These are phyloP conservation scores for Lepidonotus clava DNA, from an alignment of 2,888 invertebrate genomes.

Conservation along the genomic window DNA sequence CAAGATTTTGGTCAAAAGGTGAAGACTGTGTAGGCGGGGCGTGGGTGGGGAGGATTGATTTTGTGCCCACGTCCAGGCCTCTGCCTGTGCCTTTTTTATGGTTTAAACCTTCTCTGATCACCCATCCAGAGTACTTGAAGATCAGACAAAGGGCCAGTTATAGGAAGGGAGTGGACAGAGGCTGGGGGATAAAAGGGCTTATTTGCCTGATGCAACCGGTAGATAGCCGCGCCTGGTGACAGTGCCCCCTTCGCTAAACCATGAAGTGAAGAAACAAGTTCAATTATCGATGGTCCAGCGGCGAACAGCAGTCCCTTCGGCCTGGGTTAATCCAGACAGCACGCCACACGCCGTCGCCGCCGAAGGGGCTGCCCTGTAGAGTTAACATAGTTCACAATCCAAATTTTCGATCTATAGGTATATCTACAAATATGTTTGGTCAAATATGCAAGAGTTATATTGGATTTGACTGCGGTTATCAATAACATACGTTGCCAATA, in stretches of 20 bases:
- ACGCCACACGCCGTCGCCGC: no score
- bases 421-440: no score
- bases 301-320: not conserved
- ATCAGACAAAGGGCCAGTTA: constrained; percentile 11
- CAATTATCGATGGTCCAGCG: not conserved
- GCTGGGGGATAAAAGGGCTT: not conserved
- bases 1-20: constrained; percentile 22
- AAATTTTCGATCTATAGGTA: no score
- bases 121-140: constrained; percentile 14
- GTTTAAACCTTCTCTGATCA: not conserved
- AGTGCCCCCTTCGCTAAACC: not conserved
- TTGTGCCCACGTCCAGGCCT: not conserved
- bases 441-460: no score
- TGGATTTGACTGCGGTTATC: no score
- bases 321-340: no score
- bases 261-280: not conserved
- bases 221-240: not conserved
- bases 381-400: no score
- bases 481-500: no score
- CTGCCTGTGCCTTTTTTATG: not conserved
- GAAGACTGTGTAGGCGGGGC: not conserved
- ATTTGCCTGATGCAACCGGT: not conserved
- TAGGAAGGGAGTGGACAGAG: not conserved
- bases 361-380: no score
- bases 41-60: not conserved